These are phyloP conservation scores for Drosophila sproati DNA, from an alignment of 1,140 invertebrate species.

Conservation along the genomic window DNA sequence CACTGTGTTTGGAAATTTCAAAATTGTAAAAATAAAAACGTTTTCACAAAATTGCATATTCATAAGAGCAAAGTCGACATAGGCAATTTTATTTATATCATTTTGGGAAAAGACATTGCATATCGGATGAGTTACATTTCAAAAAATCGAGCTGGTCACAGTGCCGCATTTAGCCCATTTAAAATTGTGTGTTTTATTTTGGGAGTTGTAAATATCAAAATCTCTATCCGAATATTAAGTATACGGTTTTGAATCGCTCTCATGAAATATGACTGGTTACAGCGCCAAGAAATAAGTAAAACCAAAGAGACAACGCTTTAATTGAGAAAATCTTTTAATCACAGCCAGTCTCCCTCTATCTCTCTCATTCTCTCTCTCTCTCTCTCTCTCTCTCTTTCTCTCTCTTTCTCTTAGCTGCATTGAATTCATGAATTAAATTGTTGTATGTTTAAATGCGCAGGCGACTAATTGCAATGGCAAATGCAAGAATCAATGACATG, in stretches of 20 bases:
- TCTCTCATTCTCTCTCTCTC: neutral
- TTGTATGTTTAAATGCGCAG: neutral
- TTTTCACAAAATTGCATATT: neutral
- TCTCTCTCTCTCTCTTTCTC: neutral
- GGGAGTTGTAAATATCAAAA: too few relatives aligned
- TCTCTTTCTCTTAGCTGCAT: neutral
- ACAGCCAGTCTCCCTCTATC: neutral
- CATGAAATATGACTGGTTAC: too few relatives aligned
- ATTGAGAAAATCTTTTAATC: too few relatives aligned
- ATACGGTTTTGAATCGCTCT: too few relatives aligned
- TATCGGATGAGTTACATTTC: too few relatives aligned
- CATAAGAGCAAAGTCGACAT: neutral
- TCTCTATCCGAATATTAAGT: too few relatives aligned
- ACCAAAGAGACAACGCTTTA: too few relatives aligned
- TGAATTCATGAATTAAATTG: neutral
- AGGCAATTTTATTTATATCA: neutral
- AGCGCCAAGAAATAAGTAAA: too few relatives aligned
- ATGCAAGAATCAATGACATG: neutral
- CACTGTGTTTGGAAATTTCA: neutral
- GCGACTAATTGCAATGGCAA: slow-evolving; percentile 1
- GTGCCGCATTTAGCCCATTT: too few relatives aligned
- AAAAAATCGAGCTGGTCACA: too few relatives aligned
- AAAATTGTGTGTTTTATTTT: too few relatives aligned
- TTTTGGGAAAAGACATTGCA: too few relatives aligned
- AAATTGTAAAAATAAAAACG: neutral